These are phyloP conservation scores for Pimpla rufipes DNA, from an alignment of 2,888 invertebrate genomes.

Conservation along the genomic window DNA sequence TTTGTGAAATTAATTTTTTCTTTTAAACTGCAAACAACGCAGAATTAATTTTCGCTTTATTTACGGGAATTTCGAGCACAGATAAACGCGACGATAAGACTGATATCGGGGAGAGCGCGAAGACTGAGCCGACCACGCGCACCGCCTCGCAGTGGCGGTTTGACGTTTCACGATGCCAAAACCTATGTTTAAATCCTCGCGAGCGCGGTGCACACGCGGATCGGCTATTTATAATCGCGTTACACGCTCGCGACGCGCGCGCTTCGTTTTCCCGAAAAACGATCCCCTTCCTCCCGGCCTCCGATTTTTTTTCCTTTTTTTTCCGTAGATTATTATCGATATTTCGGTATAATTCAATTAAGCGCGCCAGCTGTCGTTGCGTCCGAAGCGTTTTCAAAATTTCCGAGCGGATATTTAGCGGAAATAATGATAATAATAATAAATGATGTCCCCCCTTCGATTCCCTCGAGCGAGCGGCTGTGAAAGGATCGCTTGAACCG, in stretches of 20 bases:
- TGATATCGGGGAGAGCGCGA: constrained; percentile 39
- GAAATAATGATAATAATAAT: too few relatives aligned
- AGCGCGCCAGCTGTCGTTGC: not conserved
- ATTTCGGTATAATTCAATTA: not conserved
- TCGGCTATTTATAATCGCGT: constrained; percentile 81
- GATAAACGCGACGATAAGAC: not conserved
- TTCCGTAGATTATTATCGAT: not conserved
- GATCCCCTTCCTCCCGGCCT: not conserved
- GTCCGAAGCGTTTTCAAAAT: not conserved
- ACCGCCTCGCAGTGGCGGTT: constrained; percentile 82
- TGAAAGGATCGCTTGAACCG: constrained; percentile 6
- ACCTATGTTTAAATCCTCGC: constrained; percentile 84
- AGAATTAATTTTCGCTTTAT: not conserved
- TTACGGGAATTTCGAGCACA: not conserved
- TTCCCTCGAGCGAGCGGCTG: not conserved
- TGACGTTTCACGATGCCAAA: constrained; percentile 84
- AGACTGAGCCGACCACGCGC: constrained; percentile 77
- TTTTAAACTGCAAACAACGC: too few relatives aligned
- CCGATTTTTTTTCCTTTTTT: constrained; percentile 4
- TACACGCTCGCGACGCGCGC: constrained; percentile 67
- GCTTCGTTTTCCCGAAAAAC: constrained; percentile 14
- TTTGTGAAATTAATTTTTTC: too few relatives aligned
- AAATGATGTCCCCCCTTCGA: too few relatives aligned
- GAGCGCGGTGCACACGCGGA: constrained; percentile 80
- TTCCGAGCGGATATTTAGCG: too few relatives aligned